Conservation (phyloP, 2,888 invertebrate species). For the Nomada goodeniana region DNA sequence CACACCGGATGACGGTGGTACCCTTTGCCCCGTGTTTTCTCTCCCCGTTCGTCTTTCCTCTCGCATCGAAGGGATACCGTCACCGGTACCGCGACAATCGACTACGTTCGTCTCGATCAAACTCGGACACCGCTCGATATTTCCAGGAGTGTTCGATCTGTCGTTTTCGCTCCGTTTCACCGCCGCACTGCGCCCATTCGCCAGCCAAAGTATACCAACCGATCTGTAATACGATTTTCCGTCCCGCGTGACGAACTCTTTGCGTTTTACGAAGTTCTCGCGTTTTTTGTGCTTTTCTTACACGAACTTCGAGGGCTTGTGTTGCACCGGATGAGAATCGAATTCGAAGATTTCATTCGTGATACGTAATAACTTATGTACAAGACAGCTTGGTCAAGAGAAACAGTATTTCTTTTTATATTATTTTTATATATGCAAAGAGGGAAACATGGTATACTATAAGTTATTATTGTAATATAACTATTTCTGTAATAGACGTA, state of each 20-base stretch:
- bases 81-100: slow-evolving; percentile 16
- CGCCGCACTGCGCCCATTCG: slow-evolving; percentile 39
- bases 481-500: too few species aligned
- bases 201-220: slow-evolving; percentile 46
- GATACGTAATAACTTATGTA: too few species aligned
- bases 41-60: slow-evolving; percentile 24
- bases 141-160: slow-evolving; percentile 40
- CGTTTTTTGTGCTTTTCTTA: not conserved
- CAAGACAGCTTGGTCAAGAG: too few species aligned
- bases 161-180: slow-evolving; percentile 21
- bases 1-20: slow-evolving; percentile 40
- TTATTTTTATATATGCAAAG: too few species aligned
- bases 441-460: too few species aligned
- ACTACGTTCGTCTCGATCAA: slow-evolving; percentile 36
- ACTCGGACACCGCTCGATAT: slow-evolving; percentile 57
- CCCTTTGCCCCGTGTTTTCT: slow-evolving; percentile 33
- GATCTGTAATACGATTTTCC: slow-evolving; percentile 68
- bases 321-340: too few species aligned
- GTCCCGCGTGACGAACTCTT: slow-evolving; percentile 18
- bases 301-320: too few species aligned
- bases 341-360: too few species aligned
- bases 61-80: slow-evolving; percentile 45
- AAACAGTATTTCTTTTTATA: too few species aligned
- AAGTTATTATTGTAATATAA: too few species aligned
- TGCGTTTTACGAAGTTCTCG: not conserved